Evolutionary conservation across 2,888 invertebrate genomes (phyloP), one percentile per base, ranked within the genome.

Genomic region (Leistus spinibarbis): DNA sequence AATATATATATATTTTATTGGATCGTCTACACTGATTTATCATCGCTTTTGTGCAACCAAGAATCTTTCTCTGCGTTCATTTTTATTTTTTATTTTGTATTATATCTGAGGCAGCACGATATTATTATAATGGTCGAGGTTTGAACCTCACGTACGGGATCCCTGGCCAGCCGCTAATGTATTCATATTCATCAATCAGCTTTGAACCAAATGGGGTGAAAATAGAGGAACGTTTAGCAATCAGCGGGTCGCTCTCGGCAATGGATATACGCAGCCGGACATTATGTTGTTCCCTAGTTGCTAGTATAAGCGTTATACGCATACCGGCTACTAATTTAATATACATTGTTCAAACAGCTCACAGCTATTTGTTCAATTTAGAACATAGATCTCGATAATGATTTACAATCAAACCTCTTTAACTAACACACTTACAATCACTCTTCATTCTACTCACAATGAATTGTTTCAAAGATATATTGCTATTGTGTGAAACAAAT

Each of bases 1-100:
- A 53, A 17, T 20, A 4, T 3, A 20, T 10, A 67, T 66, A 60
- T 73, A 73, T 73, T 73, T 73, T 73, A 73, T 73, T 73, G 73
- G 73, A 62, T 54, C 73, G 73, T 56, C 54, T 66, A 22, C 73
- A 63, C 67, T 67, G 73, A 73, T 73, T 73, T 73, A 73, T 73
- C 73, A 73, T 67, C 60, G 24, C 64, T 60, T 73, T 57, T 57
- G 16, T 57, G 57, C 16, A 57, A 57, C 19, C 10, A 7, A 57
- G 16, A n/a, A 7, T 16, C 19, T 19, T n/a, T 57, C 16, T 19
- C 10, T 56, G 4, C 7, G 7, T 24, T 4, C 56, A 57, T 57
- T 9, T 57, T 2, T 57, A 20, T 57, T 17, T 56, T 2, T 57
- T 19, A 20, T 19, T 60, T 1, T 60, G 19, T 3, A 17, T n/a